Evolutionary conservation across 2,113 vertebrate species (phyloP), one percentile per base, ranked within the genome.

Genomic region (Indri indri): DNA sequence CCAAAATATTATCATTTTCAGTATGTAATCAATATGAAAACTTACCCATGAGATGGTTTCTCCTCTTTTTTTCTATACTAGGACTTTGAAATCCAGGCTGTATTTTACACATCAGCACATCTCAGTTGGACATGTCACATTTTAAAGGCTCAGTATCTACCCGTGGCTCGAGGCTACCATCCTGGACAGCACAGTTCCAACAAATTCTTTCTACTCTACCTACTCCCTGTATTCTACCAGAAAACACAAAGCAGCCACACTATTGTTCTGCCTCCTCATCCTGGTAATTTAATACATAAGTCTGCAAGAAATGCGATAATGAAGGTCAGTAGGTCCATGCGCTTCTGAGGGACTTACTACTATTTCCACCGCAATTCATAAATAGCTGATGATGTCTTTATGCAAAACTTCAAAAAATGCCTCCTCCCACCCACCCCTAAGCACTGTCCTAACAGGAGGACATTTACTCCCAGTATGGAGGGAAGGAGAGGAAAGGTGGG

Each of bases 231-330:
- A 52, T 80, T 81, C 20, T 65, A 32, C 37, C 52, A n/a, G 70
- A 88, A 90, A 77, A 68, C 27, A 47, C 50, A 83, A 20, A 92
- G 16, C 25, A 37, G 57, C 3, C 3, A 2, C 9, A 16, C 40
- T 47, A 6, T 47, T 84, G 6, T 90, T 96, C 32, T 83, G 50
- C 90, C 91, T 95, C 16, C 47, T 71, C 16, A 37, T 52, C 17
- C 42, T 70, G 45, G 65, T 70, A 76, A 87, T 80, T 95, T 91
- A 91, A 74, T 68, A 82, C n/a, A 3, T 34, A 90, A 65, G 57
- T 86, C 88, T 85, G 22, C 32, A 71, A 82, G 83, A 65, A 40
- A 70, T 70, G 74, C 92, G 88, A 82, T 91, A 83, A 71, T 57
- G 57, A 93, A 81, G 83, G 34, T 65, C 45, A 50, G 34, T 30